A percentile compares a stretch with the other conserved stretches of the same genome.
Evolutionary conservation across 2,888 invertebrate genomes (phyloP).

Genomic region (Thymelicus lineola): DNA sequence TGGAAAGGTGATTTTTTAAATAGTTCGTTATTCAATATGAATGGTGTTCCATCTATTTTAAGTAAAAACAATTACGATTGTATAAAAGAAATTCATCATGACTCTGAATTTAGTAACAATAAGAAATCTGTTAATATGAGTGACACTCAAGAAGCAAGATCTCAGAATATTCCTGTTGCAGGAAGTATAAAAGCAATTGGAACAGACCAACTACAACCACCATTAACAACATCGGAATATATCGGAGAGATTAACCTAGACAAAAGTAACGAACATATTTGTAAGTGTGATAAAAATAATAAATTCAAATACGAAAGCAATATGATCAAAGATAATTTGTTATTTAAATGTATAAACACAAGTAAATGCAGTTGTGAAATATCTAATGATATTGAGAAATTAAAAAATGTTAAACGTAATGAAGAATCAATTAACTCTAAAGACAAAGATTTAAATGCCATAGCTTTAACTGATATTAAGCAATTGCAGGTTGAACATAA

Average conservation of each 20-base stretch:
- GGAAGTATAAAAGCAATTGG: slow-evolving; percentile 33
- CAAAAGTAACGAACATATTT: slow-evolving; percentile 60
- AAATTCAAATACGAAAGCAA: slow-evolving; percentile 33
- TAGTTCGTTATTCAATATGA: slow-evolving; percentile 7
- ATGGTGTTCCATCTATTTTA: background rate
- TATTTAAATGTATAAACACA: slow-evolving; percentile 51
- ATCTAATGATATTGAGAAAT: slow-evolving; percentile 30
- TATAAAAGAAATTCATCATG: slow-evolving; percentile 35
- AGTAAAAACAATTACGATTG: slow-evolving; percentile 32
- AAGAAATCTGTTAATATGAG: slow-evolving; percentile 19
- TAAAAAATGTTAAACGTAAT: slow-evolving; percentile 24
- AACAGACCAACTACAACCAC: slow-evolving; percentile 38
- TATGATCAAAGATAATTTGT: slow-evolving; percentile 32
- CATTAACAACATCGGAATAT: slow-evolving; percentile 61
- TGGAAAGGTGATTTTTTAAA: slow-evolving; percentile 41
- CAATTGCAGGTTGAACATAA: background rate
- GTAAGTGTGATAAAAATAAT: slow-evolving; percentile 49
- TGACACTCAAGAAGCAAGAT: background rate
- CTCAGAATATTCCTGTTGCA: background rate
- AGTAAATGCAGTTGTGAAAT: slow-evolving; percentile 50
- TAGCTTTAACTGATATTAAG: background rate
- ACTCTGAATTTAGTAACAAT: slow-evolving; percentile 27
- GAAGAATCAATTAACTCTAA: slow-evolving; percentile 7
- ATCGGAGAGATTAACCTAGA: slow-evolving; percentile 68
- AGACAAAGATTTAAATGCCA: background rate